Conservation (phyloP, 2,888 invertebrate species). For the Macaria notata region DNA sequence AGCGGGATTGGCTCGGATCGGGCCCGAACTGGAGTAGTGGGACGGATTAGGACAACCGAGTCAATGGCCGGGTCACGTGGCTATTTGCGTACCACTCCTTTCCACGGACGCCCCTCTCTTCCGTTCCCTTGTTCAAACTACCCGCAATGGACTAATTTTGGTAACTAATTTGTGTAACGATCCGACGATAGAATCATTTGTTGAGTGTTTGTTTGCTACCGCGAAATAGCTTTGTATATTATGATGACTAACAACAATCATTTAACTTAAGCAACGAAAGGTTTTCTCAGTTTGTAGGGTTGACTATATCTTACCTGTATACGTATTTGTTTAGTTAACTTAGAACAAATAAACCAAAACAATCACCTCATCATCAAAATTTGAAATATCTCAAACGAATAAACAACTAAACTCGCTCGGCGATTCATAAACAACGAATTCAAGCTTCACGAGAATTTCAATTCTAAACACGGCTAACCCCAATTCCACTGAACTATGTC, state of each 20-base stretch:
- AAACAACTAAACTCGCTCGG: constrained; percentile 3
- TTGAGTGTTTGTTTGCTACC: constrained; percentile 28
- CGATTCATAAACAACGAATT: constrained; percentile 7
- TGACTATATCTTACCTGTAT: too few species aligned
- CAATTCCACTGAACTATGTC: constrained; percentile 22
- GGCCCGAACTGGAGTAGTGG: constrained; percentile 77
- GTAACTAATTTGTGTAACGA: constrained; percentile 61
- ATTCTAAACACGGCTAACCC: constrained; percentile 11
- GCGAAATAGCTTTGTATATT: constrained; percentile 14
- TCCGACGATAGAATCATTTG: constrained; percentile 42
- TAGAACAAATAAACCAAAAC: too few species aligned
- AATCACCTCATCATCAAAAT: too few species aligned
- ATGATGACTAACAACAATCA: neutral
- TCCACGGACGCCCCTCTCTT: constrained; percentile 52
- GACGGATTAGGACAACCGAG: constrained; percentile 81
- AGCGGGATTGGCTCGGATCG: constrained; percentile 48
- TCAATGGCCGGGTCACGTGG: constrained; percentile 81
- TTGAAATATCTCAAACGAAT: neutral
- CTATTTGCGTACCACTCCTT: constrained; percentile 73
- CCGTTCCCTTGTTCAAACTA: constrained; percentile 66
- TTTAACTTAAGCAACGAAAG: neutral
- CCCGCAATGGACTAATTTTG: constrained; percentile 69
- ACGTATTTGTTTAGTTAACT: too few species aligned
- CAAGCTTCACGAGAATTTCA: constrained; percentile 7
- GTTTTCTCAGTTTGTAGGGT: too few species aligned